Base-by-base conservation (phyloP, 2,888 invertebrate genomes). In the Agrotis ipsilon region DNA sequence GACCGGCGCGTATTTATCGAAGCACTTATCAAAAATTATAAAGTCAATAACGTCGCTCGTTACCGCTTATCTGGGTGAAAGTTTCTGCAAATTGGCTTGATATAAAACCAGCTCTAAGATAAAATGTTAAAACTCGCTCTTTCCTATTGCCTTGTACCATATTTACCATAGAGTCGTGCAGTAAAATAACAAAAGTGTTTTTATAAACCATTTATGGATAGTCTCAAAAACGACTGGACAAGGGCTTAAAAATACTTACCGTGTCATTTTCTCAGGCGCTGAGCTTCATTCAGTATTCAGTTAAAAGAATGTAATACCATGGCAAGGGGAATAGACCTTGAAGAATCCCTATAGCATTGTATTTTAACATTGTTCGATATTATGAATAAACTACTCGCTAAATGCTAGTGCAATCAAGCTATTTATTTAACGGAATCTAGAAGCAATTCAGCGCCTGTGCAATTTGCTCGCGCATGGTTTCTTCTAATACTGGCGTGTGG, bases 51-150 rank as follows among this genome's bases (percentile, higher is more conserved):
- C 19, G 46, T 55, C 60, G 63, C 67, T 63, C 49, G 76, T 80
- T 58, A 58, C 72, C 27, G 51, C 72, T 64, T 69, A 70, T 73
- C 65, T 65, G 52, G 57, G 78, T 59, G 80, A 80, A 80, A 80
- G 73, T 68, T 68, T 66, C 48, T 27, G 73, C 77, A 60, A 70
- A 77, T 66, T 66, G 58, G 59, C 63, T 70, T 32, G 62, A 55
- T 45, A 55, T 27, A 68, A 54, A 69, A 73, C 77, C 73, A 63
- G 81, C 73, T 73, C 65, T 59, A 80, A 67, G 46, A 51, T 57
- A 45, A 67, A 52, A 46, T 54, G 48, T 51, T 48, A 61, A 66
- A 57, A 61, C 55, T 9, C 9, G 32, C 32, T 32, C 9, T 32
- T n/a, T n/a, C n/a, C n/a, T 32, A 32, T 9, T 9, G 32, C 9